phyloP scores from a whole-genome alignment of 1,140 invertebrate genomes.

The Drosophila murphyi region DNA sequence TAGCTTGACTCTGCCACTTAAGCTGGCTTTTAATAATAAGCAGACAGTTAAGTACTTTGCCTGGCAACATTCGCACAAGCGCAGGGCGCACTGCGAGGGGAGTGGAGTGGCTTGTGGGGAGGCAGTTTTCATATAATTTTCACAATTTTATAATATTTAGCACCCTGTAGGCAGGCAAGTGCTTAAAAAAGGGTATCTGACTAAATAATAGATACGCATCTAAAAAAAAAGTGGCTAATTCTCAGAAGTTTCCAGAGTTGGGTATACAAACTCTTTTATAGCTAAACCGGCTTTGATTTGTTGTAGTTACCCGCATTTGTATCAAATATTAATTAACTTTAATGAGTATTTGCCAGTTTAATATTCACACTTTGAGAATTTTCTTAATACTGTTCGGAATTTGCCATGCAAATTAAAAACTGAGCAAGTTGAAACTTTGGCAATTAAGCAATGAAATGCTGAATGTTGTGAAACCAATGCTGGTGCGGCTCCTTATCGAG shows the following conservation, averaged over 20 bases:
- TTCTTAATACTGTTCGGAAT: slow-evolving; percentile 5
- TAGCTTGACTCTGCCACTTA: slow-evolving; percentile 81
- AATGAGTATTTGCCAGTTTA: slow-evolving; percentile 2
- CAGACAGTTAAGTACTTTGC: slow-evolving; percentile 77
- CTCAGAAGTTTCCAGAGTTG: no score
- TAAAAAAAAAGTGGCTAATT: no score
- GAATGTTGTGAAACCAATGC: slow-evolving; percentile 12
- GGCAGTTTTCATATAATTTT: slow-evolving; percentile 24
- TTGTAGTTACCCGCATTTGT: no score
- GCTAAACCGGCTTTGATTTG: no score
- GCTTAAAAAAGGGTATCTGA: background rate
- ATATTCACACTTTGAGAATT: background rate
- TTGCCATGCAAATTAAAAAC: slow-evolving; percentile 26
- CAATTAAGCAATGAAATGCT: slow-evolving; percentile 53
- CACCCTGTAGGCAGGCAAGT: background rate
- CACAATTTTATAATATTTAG: slow-evolving; percentile 32
- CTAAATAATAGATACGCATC: background rate
- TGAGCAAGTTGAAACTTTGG: slow-evolving; percentile 54
- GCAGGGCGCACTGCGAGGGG: background rate
- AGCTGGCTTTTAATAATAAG: slow-evolving; percentile 81
- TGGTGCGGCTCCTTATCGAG: background rate
- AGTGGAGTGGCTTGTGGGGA: background rate
- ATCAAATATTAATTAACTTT: background rate
- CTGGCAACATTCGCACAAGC: slow-evolving; percentile 37
- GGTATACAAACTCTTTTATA: no score